Base-by-base conservation (phyloP, 2,797 vertebrate genomes). In the Sphenopsis melanotis region DNA sequence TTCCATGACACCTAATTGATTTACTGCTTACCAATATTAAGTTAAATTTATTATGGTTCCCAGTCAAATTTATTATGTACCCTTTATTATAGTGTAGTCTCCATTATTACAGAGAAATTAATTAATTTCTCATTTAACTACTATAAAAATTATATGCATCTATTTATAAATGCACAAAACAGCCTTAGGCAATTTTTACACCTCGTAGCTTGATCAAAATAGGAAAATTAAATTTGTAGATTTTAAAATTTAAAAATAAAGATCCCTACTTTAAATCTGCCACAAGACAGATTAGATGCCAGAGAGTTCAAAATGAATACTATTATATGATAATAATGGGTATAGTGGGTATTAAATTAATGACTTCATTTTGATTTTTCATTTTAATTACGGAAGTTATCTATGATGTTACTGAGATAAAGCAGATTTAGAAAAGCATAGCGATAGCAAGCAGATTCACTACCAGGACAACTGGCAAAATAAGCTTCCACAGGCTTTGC, bases 231-330 rank as follows among this genome's bases (percentile, higher is more conserved):
- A 89, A 95, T 92, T 50, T 95, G 30, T 64, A 81, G 69, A 89
- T 91, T 89, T 95, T 29, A 53, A 68, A 89, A 66, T 22, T 71
- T 68, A 93, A 74, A 93, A 96, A 92, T 59, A 92, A 95, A 93
- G 53, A 77, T 66, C 70, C 81, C 85, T 96, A 88, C 81, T 94
- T 95, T 61, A 77, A 34, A 66, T 65, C 82, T 57, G 50, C 83
- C 95, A 95, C 81, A 92, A 89, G 57, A 95, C 89, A 90, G 76
- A 94, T 87, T 79, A 97, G 75, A 96, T 87, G 79, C 91, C 65
- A 96, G 65, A 94, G 81, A 88, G 41, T 84, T 94, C 50, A 78
- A 94, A 90, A 90, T 85, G 5, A 96, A 94, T 83, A 88, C 44
- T 56, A 17, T 53, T 92, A 46, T 70, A 55, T 34, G 2, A 76